Conservation (phyloP, 2,888 invertebrate genomes). For the Patella pellucida region DNA sequence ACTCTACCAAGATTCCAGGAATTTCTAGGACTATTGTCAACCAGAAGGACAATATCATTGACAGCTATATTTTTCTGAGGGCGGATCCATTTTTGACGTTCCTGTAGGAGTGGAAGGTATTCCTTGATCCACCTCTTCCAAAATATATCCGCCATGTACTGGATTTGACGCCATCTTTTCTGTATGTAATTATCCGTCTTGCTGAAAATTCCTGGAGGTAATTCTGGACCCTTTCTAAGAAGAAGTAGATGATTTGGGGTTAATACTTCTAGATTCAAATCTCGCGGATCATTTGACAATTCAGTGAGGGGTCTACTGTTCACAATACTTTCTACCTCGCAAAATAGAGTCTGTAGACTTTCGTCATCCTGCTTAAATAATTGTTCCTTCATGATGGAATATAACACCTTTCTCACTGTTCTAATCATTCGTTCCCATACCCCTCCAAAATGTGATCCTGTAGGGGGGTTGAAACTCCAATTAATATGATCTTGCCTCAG, state of each 20-base stretch:
- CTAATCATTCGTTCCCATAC: conserved; percentile 37
- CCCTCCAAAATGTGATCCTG: neutral
- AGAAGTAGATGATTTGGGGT: neutral
- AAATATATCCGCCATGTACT: conserved; percentile 32
- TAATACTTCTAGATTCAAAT: neutral
- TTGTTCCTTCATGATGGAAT: conserved; percentile 1
- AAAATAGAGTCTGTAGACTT: conserved; percentile 31
- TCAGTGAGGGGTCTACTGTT: conserved; percentile 34
- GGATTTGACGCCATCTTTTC: conserved; percentile 36
- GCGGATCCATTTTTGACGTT: conserved; percentile 24
- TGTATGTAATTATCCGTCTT: conserved; percentile 29
- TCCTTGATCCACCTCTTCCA: conserved; percentile 30
- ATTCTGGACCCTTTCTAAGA: neutral
- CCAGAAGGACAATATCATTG: conserved; percentile 8
- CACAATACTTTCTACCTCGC: conserved; percentile 31
- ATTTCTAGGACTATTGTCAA: conserved; percentile 12
- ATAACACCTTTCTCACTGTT: conserved; percentile 29
- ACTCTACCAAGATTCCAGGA: conserved; percentile 17
- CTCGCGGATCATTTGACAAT: conserved; percentile 23
- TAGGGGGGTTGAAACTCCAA: too few species aligned
- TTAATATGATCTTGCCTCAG: too few species aligned
- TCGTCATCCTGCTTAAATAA: conserved; percentile 23
- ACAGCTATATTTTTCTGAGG: neutral
- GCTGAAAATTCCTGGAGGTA: conserved; percentile 31
- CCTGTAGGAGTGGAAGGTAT: conserved; percentile 27